A percentile compares a stretch with the other conserved stretches of the same genome.
Evolutionary conservation across 2,797 vertebrate genomes (phyloP).

Genomic region (Lateolabrax maculatus): DNA sequence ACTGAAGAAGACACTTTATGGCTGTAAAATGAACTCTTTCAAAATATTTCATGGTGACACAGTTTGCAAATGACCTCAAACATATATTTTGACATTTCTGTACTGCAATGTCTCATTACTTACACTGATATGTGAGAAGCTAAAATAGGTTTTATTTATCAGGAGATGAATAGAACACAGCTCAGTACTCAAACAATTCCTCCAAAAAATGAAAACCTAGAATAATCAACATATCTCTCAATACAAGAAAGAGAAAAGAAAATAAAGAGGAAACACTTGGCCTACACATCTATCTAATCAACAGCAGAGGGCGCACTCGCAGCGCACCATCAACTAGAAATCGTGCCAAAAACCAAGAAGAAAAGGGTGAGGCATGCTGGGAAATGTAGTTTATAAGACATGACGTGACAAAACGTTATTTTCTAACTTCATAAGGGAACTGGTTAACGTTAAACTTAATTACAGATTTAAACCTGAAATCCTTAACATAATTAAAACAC

Average conservation of each 20-base stretch:
- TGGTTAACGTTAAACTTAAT: accelerated
- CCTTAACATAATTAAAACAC: accelerated
- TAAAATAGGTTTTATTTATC: background rate
- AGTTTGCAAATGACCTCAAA: background rate
- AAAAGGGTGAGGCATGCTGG: conserved; percentile 43
- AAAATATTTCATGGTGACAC: background rate
- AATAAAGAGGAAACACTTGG: background rate
- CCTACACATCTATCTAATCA: background rate
- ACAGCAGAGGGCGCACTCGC: conserved; percentile 32
- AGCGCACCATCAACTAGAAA: background rate
- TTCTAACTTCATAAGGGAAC: background rate
- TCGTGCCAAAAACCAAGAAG: background rate
- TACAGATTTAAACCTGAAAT: accelerated
- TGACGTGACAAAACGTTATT: background rate
- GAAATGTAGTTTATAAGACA: conserved; percentile 63
- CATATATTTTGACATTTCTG: background rate
- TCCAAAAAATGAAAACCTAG: background rate
- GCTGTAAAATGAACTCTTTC: background rate
- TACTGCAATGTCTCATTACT: background rate
- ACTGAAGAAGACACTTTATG: background rate
- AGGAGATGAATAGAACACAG: background rate
- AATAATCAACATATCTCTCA: background rate
- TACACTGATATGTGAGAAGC: background rate
- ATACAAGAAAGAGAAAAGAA: background rate
- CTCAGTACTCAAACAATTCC: background rate